Evolutionary conservation across 2,113 vertebrate species (phyloP).

Genomic region (Ploceus nigricollis): DNA sequence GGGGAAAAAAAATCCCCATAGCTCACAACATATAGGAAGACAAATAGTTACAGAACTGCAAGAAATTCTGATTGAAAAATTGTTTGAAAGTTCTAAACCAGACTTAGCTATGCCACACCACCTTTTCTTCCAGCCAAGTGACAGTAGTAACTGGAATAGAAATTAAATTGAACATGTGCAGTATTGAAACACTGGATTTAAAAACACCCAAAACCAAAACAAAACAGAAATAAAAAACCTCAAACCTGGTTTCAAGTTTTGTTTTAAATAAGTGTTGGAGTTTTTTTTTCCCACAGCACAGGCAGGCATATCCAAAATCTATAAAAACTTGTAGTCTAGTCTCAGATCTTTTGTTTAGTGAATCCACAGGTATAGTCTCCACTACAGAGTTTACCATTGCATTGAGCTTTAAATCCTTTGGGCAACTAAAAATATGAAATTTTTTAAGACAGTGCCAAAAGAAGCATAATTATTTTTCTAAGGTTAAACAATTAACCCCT

Average conservation of each 20-base stretch:
- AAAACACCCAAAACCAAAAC: neutral
- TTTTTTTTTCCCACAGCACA: neutral
- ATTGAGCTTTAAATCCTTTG: neutral
- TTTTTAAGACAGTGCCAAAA: neutral
- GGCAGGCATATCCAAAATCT: neutral
- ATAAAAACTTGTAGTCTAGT: neutral
- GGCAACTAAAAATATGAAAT: neutral
- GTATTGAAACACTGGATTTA: neutral
- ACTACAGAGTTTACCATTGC: neutral
- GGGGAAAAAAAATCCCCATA: rapidly evolving
- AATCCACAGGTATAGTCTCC: neutral
- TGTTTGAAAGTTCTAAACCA: neutral
- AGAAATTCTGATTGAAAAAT: neutral
- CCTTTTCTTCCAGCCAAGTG: neutral
- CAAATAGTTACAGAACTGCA: neutral
- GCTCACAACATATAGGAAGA: neutral
- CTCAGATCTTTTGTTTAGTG: neutral
- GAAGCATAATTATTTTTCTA: neutral
- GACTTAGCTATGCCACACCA: neutral
- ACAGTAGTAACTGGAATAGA: neutral
- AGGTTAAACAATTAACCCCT: neutral
- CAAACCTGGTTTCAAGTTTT: neutral
- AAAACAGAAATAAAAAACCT: neutral
- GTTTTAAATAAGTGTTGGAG: neutral
- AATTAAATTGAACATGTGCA: neutral